Percentiles rank a stretch among this genome's conserved stretches.
Evolutionary conservation across 2,888 invertebrate genomes (phyloP).

Genomic region (Melieria crassipennis): DNA sequence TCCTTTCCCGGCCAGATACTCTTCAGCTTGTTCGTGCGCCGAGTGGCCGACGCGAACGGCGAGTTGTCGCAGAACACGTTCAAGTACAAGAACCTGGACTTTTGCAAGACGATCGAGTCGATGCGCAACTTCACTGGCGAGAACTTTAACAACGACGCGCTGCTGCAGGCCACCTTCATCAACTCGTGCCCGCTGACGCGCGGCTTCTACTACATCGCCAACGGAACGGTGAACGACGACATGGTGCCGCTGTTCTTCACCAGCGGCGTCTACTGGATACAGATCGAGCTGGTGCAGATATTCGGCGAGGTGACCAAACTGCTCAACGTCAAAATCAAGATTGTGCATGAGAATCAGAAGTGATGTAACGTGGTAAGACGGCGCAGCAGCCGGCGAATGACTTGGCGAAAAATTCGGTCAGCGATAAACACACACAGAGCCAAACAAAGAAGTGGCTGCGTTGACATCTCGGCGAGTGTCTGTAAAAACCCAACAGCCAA

Average conservation of each 20-base stretch:
- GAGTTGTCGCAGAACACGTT: slow-evolving; percentile 41
- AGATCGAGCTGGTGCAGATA: slow-evolving; percentile 53
- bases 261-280: slow-evolving; percentile 49
- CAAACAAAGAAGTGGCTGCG: no score
- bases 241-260: slow-evolving; percentile 43
- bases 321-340: slow-evolving; percentile 38
- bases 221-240: slow-evolving; percentile 34
- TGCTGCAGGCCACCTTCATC: slow-evolving; percentile 50
- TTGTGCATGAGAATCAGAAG: no score
- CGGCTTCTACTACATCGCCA: slow-evolving; percentile 53
- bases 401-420: no score
- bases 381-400: no score
- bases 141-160: slow-evolving; percentile 21
- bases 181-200: slow-evolving; percentile 52
- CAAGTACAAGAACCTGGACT: slow-evolving; percentile 51
- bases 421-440: no score
- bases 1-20: slow-evolving; percentile 54
- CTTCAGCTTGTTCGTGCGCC: slow-evolving; percentile 51
- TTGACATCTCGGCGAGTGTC: no score
- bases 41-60: slow-evolving; percentile 41
- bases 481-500: no score
- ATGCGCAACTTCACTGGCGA: slow-evolving; percentile 48
- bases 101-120: slow-evolving; percentile 52
- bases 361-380: no score
- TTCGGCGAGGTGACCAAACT: slow-evolving; percentile 54